These are phyloP conservation scores for Shinisaurus crocodilurus DNA, from an alignment of 2,113 vertebrate species.

Conservation along the genomic window DNA sequence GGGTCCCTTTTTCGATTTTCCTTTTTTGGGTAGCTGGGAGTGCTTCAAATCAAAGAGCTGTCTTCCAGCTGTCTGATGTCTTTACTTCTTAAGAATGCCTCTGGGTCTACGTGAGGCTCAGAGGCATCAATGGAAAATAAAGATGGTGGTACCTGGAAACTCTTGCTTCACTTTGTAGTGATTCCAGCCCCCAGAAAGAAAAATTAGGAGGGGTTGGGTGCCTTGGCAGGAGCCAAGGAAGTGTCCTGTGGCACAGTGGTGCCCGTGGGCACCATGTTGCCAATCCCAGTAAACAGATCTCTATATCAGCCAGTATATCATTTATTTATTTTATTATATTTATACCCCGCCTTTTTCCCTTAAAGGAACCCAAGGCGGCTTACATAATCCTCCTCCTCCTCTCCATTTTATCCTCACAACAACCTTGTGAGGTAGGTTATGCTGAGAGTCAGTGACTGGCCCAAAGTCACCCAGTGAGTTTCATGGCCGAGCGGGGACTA, in stretches of 20 bases:
- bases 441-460: too few relatives aligned
- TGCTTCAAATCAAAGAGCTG: background rate
- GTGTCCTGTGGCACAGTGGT: background rate
- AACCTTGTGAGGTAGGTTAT: too few relatives aligned
- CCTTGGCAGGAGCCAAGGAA: background rate
- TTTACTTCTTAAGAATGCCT: background rate
- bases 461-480: too few relatives aligned
- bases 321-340: too few relatives aligned
- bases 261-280: background rate
- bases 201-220: background rate
- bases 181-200: background rate
- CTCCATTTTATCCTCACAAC: too few relatives aligned
- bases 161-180: background rate
- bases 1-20: background rate
- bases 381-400: too few relatives aligned
- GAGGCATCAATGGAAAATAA: background rate
- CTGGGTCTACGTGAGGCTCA: background rate
- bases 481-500: too few relatives aligned
- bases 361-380: too few relatives aligned
- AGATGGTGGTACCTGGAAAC: background rate
- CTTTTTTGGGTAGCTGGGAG: background rate
- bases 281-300: background rate
- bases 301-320: background rate
- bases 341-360: too few relatives aligned
- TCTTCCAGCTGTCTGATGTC: too few relatives aligned